These are phyloP conservation scores for Mus pahari DNA, from an alignment of 2,113 vertebrate genomes.

Conservation along the genomic window DNA sequence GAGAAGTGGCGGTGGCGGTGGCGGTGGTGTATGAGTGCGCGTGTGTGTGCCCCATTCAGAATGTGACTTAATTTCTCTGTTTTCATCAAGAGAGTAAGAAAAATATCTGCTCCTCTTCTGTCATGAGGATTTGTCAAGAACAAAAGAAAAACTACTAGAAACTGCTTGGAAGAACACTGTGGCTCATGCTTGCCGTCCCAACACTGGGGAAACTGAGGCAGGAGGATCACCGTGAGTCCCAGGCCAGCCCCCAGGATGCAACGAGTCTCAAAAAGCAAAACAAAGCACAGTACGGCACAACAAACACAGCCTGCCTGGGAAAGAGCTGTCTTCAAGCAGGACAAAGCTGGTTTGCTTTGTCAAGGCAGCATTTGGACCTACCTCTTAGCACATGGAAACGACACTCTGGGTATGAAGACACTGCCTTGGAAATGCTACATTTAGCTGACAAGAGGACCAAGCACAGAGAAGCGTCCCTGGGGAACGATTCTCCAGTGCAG, in stretches of 20 bases:
- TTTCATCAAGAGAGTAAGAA: not conserved
- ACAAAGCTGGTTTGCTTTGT: not conserved
- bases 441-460: not conserved
- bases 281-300: not conserved
- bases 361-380: not conserved
- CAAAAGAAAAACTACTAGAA: not conserved
- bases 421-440: not conserved
- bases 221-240: not conserved
- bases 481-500: too few species aligned
- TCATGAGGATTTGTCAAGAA: slow-evolving; percentile 21
- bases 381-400: not conserved
- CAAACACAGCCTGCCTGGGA: not conserved
- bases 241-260: not conserved
- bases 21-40: not conserved
- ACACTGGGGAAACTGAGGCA: not conserved
- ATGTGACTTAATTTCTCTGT: not conserved
- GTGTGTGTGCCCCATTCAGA: not conserved
- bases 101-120: slow-evolving; percentile 5
- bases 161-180: not conserved
- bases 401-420: not conserved
- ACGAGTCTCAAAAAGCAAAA: not conserved
- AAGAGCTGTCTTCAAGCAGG: not conserved
- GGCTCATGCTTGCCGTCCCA: not conserved
- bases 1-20: not conserved
- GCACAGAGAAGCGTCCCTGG: not conserved